phyloP scores from a whole-genome alignment of 2,797 vertebrate species.

The Otus scops region DNA sequence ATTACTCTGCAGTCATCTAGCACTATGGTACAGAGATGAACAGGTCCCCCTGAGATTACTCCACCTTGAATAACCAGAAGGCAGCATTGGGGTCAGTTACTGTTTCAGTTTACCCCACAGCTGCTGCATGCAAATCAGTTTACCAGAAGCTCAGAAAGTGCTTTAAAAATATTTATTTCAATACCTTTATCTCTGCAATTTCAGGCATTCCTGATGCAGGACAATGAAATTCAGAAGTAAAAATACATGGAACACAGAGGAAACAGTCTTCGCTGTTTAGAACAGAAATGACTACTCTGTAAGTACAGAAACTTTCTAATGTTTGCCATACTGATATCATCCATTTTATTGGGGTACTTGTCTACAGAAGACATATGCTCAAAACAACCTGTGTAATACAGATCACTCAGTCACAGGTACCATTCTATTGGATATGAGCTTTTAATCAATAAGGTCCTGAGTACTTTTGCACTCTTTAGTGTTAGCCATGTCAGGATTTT shows the following conservation, averaged over 20 bases:
- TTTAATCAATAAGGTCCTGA: background rate
- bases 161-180: conserved; percentile 54
- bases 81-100: conserved; percentile 72
- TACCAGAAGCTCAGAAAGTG: conserved; percentile 47
- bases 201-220: conserved; percentile 6
- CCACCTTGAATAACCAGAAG: conserved; percentile 74
- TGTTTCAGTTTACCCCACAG: conserved; percentile 63
- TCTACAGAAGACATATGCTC: background rate
- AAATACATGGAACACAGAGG: background rate
- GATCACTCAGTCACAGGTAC: background rate
- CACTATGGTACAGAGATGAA: conserved; percentile 57
- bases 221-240: conserved; percentile 21
- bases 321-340: background rate
- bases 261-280: background rate
- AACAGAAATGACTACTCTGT: background rate
- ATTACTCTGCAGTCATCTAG: conserved; percentile 68
- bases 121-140: conserved; percentile 73
- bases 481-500: background rate
- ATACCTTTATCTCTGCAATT: conserved; percentile 60
- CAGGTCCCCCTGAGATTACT: conserved; percentile 63
- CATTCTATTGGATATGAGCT: background rate
- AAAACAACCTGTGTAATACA: background rate
- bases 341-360: background rate
- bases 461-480: background rate
- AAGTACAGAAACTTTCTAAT: background rate